Conservation (phyloP, 2,888 invertebrate genomes). For the Caenorhabditis parvicauda region DNA sequence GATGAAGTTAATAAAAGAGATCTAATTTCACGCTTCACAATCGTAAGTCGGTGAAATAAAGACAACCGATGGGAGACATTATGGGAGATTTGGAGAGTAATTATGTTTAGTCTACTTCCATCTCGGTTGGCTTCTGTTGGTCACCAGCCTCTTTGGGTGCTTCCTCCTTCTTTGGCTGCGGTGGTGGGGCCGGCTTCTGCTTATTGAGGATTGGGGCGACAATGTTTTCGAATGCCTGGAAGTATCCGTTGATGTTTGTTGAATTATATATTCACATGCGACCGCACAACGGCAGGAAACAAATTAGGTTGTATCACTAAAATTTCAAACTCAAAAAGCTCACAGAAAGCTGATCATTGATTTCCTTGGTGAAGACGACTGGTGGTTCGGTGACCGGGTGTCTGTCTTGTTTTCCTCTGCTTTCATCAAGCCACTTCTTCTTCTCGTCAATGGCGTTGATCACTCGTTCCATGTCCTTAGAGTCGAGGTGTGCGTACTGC, state of each 20-base stretch:
- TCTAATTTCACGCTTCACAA: too few relatives aligned
- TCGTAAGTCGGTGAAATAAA: too few relatives aligned
- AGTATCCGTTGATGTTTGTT: not conserved
- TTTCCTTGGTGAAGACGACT: constrained; percentile 68
- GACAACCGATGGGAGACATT: too few relatives aligned
- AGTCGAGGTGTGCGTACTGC: constrained; percentile 73
- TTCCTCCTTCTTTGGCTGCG: constrained; percentile 31
- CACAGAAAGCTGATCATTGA: constrained; percentile 77
- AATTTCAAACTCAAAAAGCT: constrained; percentile 54
- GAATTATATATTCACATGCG: too few relatives aligned
- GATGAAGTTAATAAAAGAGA: too few relatives aligned
- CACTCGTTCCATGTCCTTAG: constrained; percentile 73
- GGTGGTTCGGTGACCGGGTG: constrained; percentile 47
- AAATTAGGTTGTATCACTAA: not conserved
- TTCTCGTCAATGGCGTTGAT: constrained; percentile 74
- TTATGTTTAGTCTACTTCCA: constrained; percentile 36
- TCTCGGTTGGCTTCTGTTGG: constrained; percentile 17
- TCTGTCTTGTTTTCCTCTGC: constrained; percentile 70
- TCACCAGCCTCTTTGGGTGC: constrained; percentile 17
- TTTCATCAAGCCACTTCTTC: constrained; percentile 79
- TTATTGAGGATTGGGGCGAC: constrained; percentile 79
- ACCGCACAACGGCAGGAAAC: too few relatives aligned
- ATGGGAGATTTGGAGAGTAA: too few relatives aligned
- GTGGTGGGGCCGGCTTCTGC: constrained; percentile 77
- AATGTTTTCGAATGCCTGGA: constrained; percentile 68